Evolutionary conservation across 2,113 vertebrate species (phyloP), one percentile per base, ranked within the genome.

Genomic region (Rhinolophus sinicus): DNA sequence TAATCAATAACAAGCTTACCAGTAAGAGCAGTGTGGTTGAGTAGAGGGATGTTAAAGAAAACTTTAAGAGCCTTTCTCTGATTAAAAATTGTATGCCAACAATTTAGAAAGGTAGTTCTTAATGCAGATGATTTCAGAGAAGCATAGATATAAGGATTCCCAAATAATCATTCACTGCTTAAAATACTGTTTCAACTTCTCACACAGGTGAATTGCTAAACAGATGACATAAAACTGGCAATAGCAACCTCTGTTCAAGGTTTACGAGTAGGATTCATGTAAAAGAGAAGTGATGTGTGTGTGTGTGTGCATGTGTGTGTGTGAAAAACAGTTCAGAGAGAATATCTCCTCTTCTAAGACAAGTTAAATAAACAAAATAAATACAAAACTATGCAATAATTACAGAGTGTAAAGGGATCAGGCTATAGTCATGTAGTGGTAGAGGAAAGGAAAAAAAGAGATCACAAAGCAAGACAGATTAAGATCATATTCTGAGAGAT

Each of bases 1-100:
- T 21, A 76, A 24, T 56, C 58, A 72, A 83, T 60, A 83, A 75
- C 21, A 92, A 35, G 22, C 35, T 83, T 77, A 58, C 18, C 28
- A 83, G 26, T 64, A 33, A 69, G 30, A 70, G 9, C 21, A 60
- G 15, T 60, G 35, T 56, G 22, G 26, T 69, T 54, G 52, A 86
- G 1, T 44, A 28, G 12, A 81, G 13, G 5, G 0, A 28, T 75
- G 89, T 76, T 16, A 40, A 82, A 62, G 22, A 88, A 73, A 88
- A 87, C 9, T 86, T 72, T 72, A 89, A 73, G 6, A 91, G 16
- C 9, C 0, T 78, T 91, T 78, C 30, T 95, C 28, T 69, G 30
- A 90, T 88, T 95, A 54, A 84, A 80, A 88, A 67, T 38, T 90
- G 26, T 73, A 54, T 80, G 81, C 24, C 28, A 67, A 83, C 40